These are phyloP conservation scores for Conus ventricosus DNA, from an alignment of 1,140 invertebrate genomes.

Conservation along the genomic window DNA sequence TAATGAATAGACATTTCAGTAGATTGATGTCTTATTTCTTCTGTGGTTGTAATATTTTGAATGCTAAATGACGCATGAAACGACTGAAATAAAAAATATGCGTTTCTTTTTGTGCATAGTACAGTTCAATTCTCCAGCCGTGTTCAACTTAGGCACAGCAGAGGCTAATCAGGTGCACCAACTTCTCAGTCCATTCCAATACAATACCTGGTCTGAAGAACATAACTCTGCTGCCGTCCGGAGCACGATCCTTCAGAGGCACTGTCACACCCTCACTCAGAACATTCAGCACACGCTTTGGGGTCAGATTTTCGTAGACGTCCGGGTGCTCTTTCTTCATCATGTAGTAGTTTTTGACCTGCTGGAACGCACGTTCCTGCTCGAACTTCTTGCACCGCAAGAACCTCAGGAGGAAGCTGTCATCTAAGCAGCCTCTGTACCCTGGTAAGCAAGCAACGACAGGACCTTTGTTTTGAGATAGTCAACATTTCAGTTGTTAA, in stretches of 20 bases:
- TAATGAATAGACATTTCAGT: too few relatives aligned
- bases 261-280: conserved; percentile 87
- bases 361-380: conserved; percentile 87
- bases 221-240: conserved; percentile 85
- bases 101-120: too few relatives aligned
- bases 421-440: conserved; percentile 78
- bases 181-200: too few relatives aligned
- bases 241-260: conserved; percentile 85
- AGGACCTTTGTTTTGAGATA: too few relatives aligned
- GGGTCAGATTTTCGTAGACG: conserved; percentile 82
- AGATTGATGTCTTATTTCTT: too few relatives aligned
- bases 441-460: conserved; percentile 46
- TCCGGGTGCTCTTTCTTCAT: conserved; percentile 84
- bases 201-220: conserved; percentile 78
- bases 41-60: too few relatives aligned
- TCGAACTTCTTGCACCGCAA: conserved; percentile 89
- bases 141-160: too few relatives aligned
- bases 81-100: too few relatives aligned
- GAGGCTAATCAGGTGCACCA: too few relatives aligned
- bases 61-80: too few relatives aligned
- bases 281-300: conserved; percentile 83
- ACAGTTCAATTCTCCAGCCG: too few relatives aligned
- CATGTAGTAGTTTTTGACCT: conserved; percentile 89
- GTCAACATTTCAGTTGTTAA: too few relatives aligned
- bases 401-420: conserved; percentile 87